A percentile compares a stretch with the other conserved stretches of the same genome.
Conservation (phyloP, 2,888 invertebrate genomes). For the Yponomeuta malinellus region DNA sequence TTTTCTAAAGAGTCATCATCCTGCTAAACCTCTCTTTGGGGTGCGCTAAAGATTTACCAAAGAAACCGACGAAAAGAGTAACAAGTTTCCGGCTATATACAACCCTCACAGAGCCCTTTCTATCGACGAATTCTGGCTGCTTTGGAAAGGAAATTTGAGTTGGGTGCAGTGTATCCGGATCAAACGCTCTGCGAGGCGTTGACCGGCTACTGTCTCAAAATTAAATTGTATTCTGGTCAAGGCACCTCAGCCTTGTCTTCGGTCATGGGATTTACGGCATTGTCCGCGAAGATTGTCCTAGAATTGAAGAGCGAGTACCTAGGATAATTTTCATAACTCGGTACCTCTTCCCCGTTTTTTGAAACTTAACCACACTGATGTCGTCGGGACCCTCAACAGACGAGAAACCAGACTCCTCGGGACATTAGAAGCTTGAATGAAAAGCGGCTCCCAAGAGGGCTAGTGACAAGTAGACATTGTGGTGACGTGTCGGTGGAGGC, state of each 20-base stretch:
- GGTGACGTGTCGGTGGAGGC: constrained; percentile 17
- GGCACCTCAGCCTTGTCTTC: constrained; percentile 9
- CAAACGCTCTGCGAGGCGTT: constrained; percentile 23
- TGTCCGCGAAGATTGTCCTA: constrained; percentile 23
- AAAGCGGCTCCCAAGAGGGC: not conserved
- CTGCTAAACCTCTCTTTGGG: too few species aligned
- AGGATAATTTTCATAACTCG: constrained; percentile 14
- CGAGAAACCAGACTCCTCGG: constrained; percentile 10
- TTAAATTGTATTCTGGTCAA: constrained; percentile 23
- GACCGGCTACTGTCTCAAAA: constrained; percentile 22
- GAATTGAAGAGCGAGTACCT: constrained; percentile 19
- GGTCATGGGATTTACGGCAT: constrained; percentile 21
- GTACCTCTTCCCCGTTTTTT: constrained; percentile 2
- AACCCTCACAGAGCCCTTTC: constrained; percentile 12
- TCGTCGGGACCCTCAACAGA: constrained; percentile 15
- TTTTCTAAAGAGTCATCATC: too few species aligned
- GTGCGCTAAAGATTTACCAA: too few species aligned
- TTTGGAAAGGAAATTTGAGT: constrained; percentile 24
- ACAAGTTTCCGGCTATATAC: constrained; percentile 21
- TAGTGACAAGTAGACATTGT: constrained; percentile 9
- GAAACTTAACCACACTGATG: constrained; percentile 11
- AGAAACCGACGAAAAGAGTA: not conserved
- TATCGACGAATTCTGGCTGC: constrained; percentile 25
- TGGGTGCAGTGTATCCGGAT: constrained; percentile 24
- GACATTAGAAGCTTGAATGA: constrained; percentile 7